Evolutionary conservation across 1,140 invertebrate species (phyloP).

Genomic region (Chironomus tepperi): DNA sequence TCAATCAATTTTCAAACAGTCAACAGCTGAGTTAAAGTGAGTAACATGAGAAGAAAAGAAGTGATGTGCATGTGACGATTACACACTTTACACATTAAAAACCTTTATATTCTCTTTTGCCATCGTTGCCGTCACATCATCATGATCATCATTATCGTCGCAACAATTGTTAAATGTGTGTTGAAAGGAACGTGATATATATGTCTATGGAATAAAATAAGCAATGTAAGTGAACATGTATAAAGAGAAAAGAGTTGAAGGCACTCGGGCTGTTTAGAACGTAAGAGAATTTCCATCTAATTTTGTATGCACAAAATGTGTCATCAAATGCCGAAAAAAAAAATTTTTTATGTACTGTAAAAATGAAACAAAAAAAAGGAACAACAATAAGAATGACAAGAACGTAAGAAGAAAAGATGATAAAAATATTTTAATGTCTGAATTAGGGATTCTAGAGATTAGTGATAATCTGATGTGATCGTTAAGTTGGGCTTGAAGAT

Average conservation of each 20-base stretch:
- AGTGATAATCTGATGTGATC: too few species aligned
- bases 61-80: background rate
- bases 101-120: background rate
- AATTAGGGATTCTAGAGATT: too few species aligned
- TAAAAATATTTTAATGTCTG: too few species aligned
- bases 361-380: too few species aligned
- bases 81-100: conserved; percentile 4
- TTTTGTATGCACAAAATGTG: conserved; percentile 2
- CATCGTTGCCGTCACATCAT: background rate
- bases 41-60: too few species aligned
- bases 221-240: background rate
- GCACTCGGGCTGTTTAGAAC: background rate
- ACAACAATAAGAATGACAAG: too few species aligned
- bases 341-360: too few species aligned
- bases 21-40: background rate
- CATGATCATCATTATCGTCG: conserved; percentile 6
- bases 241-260: background rate
- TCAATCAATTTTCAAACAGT: background rate
- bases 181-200: too few species aligned
- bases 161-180: conserved; percentile 3
- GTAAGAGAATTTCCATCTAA: background rate
- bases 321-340: background rate
- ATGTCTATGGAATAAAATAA: too few species aligned
- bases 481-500: too few species aligned
- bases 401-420: too few species aligned